These are phyloP conservation scores for Mycalesis mineus DNA, from an alignment of 2,888 invertebrate species.

Conservation along the genomic window DNA sequence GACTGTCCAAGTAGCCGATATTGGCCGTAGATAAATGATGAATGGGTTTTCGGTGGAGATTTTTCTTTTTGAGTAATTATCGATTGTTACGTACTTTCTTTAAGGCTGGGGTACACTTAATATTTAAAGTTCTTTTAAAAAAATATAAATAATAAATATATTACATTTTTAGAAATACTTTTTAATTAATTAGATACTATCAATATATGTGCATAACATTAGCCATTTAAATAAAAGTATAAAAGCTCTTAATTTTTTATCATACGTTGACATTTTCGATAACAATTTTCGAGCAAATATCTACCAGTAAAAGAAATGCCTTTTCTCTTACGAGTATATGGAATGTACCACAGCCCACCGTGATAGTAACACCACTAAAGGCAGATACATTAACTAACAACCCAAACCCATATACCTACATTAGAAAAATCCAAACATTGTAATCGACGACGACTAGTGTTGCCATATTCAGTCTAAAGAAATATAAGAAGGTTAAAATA, in stretches of 20 bases:
- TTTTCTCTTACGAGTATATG: not conserved
- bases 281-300: no score
- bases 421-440: not conserved
- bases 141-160: not conserved
- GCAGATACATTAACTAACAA: not conserved
- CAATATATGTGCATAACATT: no score
- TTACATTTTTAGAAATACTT: no score
- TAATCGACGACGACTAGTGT: not conserved
- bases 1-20: constrained; percentile 70
- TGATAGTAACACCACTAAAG: not conserved
- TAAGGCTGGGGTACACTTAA: constrained; percentile 11
- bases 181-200: no score
- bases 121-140: not conserved
- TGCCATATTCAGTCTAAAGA: not conserved
- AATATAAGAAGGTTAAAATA: no score
- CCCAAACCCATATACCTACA: not conserved
- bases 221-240: no score
- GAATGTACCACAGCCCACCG: not conserved
- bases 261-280: no score
- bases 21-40: constrained; percentile 62
- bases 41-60: constrained; percentile 60
- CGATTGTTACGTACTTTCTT: constrained; percentile 37
- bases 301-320: not conserved
- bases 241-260: no score
- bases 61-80: constrained; percentile 59